Evolutionary conservation across 2,113 vertebrate genomes (phyloP).

Genomic region (Danionella cerebrum): DNA sequence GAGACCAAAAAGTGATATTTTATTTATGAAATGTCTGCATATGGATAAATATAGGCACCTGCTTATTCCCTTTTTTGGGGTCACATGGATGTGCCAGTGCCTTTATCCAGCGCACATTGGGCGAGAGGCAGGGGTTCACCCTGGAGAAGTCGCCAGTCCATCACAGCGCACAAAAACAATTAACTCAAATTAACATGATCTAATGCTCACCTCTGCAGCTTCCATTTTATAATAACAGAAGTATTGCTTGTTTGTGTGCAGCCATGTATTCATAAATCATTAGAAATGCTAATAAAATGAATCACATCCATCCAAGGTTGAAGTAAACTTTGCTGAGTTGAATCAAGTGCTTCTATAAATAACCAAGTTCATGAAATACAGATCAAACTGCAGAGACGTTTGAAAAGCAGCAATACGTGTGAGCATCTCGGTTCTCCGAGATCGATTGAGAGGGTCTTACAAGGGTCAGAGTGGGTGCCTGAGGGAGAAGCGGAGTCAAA

Average conservation of each 20-base stretch:
- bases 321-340: neutral
- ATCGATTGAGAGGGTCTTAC: conserved; percentile 35
- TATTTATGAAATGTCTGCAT: no score
- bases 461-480: conserved; percentile 27
- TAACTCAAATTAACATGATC: conserved; percentile 21
- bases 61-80: no score
- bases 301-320: neutral
- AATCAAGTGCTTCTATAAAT: conserved; percentile 1
- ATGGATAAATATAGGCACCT: no score
- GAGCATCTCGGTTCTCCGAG: neutral
- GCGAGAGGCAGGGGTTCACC: no score
- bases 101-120: no score
- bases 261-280: conserved; percentile 1
- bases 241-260: neutral
- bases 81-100: no score
- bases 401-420: conserved; percentile 7
- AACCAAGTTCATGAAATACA: conserved; percentile 5
- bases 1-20: no score
- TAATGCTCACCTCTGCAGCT: neutral
- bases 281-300: neutral
- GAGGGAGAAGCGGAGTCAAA: conserved; percentile 13
- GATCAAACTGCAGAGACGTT: conserved; percentile 6
- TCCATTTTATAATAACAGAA: conserved; percentile 18
- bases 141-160: no score
- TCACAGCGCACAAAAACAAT: no score